Percentiles rank a stretch among this genome's conserved stretches.
These are phyloP conservation scores for Pterocles gutturalis DNA, from an alignment of 2,113 vertebrate species.

Conservation along the genomic window DNA sequence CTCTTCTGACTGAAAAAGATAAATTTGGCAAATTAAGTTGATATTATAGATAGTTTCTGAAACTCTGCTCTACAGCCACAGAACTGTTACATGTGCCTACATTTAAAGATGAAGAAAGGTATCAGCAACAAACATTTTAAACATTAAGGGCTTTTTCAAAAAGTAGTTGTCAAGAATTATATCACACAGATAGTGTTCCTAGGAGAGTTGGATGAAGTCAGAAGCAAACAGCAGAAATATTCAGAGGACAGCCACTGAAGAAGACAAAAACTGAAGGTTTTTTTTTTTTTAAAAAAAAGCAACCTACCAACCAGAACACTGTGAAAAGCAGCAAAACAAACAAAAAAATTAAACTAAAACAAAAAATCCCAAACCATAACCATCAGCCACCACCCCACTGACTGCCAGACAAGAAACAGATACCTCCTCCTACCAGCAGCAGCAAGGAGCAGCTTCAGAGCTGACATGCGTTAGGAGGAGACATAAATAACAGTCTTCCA, in stretches of 20 bases:
- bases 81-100: background rate
- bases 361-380: background rate
- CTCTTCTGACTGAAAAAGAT: background rate
- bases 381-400: background rate
- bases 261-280: background rate
- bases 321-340: background rate
- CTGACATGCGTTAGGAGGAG: background rate
- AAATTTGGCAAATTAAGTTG: background rate
- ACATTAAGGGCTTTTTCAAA: background rate
- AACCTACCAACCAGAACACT: background rate
- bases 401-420: background rate
- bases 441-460: background rate
- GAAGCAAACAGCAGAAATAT: background rate
- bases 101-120: background rate
- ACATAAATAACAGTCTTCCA: rapidly evolving
- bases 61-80: background rate
- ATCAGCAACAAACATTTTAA: background rate
- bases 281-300: no score
- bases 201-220: background rate
- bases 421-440: background rate
- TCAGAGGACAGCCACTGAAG: background rate
- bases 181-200: background rate
- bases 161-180: background rate
- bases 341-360: background rate
- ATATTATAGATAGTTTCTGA: background rate